Percentiles rank a stretch among this genome's conserved stretches.
phyloP scores from a whole-genome alignment of 2,888 invertebrate genomes.

The Tetragnatha montana region DNA sequence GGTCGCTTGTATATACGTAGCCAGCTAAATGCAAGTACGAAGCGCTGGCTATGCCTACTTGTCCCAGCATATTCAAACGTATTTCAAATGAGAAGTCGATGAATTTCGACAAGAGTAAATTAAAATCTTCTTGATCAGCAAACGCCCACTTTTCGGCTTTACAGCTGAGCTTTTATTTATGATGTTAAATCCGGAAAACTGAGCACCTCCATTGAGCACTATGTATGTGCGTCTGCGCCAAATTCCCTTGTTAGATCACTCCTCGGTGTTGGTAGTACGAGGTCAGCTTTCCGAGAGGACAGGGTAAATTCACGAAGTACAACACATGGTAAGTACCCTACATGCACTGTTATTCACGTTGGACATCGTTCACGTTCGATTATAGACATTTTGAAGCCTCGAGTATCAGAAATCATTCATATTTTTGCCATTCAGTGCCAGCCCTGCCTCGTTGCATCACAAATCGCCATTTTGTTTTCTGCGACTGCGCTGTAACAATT shows the following conservation, averaged over 20 bases:
- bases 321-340: constrained; percentile 52
- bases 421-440: neutral
- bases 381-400: neutral
- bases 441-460: neutral
- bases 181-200: constrained; percentile 70
- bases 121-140: constrained; percentile 46
- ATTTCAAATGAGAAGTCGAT: constrained; percentile 28
- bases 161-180: constrained; percentile 71
- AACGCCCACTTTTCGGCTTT: constrained; percentile 71
- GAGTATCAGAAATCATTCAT: neutral
- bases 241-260: constrained; percentile 60
- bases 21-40: constrained; percentile 47
- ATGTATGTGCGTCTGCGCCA: constrained; percentile 71
- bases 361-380: neutral
- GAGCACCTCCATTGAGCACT: constrained; percentile 71
- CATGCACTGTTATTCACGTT: constrained; percentile 6
- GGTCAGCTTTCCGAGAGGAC: constrained; percentile 31
- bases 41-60: constrained; percentile 49
- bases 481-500: constrained; percentile 71
- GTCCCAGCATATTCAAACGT: constrained; percentile 38
- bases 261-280: constrained; percentile 39
- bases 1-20: constrained; percentile 53
- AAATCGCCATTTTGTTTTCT: constrained; percentile 70
- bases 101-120: constrained; percentile 41
- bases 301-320: constrained; percentile 4